A percentile compares a stretch with the other conserved stretches of the same genome.
Conservation (phyloP, 2,113 vertebrate species). For the Callopanchax toddi region DNA sequence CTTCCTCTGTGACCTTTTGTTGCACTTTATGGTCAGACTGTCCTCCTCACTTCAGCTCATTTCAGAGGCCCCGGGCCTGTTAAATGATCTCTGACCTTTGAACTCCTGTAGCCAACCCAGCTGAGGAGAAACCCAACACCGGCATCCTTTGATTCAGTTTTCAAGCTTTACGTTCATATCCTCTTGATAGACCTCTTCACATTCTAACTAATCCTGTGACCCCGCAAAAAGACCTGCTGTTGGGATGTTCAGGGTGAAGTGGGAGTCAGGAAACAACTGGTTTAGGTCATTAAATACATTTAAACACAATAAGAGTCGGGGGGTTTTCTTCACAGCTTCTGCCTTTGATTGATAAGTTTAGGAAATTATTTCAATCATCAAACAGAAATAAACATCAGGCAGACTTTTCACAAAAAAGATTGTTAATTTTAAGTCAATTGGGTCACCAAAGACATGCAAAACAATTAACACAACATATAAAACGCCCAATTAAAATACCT, state of each 20-base stretch:
- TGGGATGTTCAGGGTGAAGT: constrained; percentile 10
- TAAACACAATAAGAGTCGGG: too few relatives aligned
- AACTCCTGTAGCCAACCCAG: constrained; percentile 32
- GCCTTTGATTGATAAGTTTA: too few relatives aligned
- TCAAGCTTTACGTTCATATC: constrained; percentile 32
- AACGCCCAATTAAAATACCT: too few relatives aligned
- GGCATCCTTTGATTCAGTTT: constrained; percentile 45
- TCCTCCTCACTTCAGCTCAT: constrained; percentile 35
- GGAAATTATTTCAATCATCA: too few relatives aligned
- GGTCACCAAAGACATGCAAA: too few relatives aligned
- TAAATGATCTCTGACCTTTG: constrained; percentile 59
- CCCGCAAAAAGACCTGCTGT: constrained; percentile 16
- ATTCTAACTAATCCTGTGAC: constrained; percentile 38
- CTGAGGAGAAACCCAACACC: constrained; percentile 67
- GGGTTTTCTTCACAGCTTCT: too few relatives aligned
- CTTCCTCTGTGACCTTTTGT: constrained; percentile 55
- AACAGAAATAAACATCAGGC: too few relatives aligned
- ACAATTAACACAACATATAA: too few relatives aligned
- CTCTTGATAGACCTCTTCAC: constrained; percentile 19
- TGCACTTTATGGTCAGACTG: constrained; percentile 43
- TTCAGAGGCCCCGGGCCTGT: constrained; percentile 50
- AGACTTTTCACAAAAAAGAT: too few relatives aligned
- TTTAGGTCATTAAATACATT: background rate
- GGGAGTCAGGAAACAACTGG: background rate
- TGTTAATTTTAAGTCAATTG: too few relatives aligned